Evolutionary conservation across 2,888 invertebrate species (phyloP).

Genomic region (Nebria salina): DNA sequence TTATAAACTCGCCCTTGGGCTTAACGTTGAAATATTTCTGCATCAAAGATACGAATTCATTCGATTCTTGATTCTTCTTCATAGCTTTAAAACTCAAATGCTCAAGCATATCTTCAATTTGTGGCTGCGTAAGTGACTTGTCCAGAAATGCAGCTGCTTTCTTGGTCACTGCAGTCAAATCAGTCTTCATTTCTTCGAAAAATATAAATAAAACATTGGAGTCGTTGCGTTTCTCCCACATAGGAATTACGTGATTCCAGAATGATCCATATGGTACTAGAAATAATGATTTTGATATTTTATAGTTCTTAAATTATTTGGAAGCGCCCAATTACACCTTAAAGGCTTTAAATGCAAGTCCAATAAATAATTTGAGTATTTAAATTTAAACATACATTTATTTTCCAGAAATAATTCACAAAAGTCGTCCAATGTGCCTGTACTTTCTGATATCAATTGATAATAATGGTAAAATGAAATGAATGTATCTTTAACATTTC

Average conservation of each 20-base stretch:
- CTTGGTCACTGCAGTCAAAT: constrained; percentile 71
- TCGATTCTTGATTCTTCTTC: neutral
- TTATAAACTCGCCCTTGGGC: neutral
- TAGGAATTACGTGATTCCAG: constrained; percentile 58
- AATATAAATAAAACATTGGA: constrained; percentile 77
- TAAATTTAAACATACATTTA: constrained; percentile 55
- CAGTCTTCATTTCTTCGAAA: constrained; percentile 80
- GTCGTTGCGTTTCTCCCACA: constrained; percentile 73
- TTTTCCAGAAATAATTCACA: constrained; percentile 74
- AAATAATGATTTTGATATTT: neutral
- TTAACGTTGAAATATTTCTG: neutral
- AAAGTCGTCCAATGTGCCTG: constrained; percentile 71
- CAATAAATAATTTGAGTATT: too few relatives aligned
- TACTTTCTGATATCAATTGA: constrained; percentile 67
- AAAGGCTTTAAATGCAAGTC: too few relatives aligned
- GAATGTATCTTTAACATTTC: constrained; percentile 87
- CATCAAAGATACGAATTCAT: too few relatives aligned
- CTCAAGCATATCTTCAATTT: neutral
- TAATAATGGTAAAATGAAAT: constrained; percentile 85
- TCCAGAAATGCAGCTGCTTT: constrained; percentile 71
- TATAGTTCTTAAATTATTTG: too few relatives aligned
- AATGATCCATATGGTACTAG: neutral
- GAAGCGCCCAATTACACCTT: too few relatives aligned
- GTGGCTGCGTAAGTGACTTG: constrained; percentile 64
- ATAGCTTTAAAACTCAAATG: neutral